Evolutionary conservation across 2,113 vertebrate species (phyloP).

Genomic region (Rhinoderma darwinii): DNA sequence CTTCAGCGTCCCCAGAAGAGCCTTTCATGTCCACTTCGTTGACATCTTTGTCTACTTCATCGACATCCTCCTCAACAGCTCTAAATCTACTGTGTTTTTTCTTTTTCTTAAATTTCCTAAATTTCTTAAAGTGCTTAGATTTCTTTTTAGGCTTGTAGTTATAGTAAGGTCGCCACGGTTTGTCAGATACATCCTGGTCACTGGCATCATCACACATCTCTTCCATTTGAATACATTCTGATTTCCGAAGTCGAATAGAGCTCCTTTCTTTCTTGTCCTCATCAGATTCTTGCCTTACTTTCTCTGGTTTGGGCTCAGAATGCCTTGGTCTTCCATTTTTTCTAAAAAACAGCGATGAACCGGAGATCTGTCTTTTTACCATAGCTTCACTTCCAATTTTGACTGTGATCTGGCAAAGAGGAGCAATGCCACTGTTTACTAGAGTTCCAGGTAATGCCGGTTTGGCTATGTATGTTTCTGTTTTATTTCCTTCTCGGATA

Average conservation of each 20-base stretch:
- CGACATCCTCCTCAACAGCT: constrained; percentile 61
- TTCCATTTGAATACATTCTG: constrained; percentile 75
- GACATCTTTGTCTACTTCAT: constrained; percentile 64
- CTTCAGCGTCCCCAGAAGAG: constrained; percentile 62
- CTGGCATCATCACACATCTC: constrained; percentile 85
- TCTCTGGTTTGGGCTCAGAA: constrained; percentile 46
- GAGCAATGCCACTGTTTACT: constrained; percentile 81
- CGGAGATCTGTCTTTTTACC: constrained; percentile 90
- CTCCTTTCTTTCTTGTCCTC: constrained; percentile 71
- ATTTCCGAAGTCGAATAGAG: constrained; percentile 73
- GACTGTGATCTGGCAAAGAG: constrained; percentile 97
- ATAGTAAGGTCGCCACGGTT: constrained; percentile 96
- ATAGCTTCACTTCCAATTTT: constrained; percentile 97
- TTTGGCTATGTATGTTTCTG: constrained; percentile 94
- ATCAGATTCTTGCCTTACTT: constrained; percentile 64
- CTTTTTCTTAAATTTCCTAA: constrained; percentile 81
- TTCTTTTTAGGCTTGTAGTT: constrained; percentile 98
- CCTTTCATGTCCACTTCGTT: constrained; percentile 63
- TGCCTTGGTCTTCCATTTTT: constrained; percentile 78
- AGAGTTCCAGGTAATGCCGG: constrained; percentile 93
- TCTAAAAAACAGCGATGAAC: constrained; percentile 91
- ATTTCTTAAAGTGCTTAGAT: constrained; percentile 81
- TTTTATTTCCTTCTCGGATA: constrained; percentile 76
- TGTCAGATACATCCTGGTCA: constrained; percentile 90
- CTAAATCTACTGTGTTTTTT: constrained; percentile 64